These are phyloP conservation scores for Orientallactaga bullata DNA, from an alignment of 2,113 vertebrate genomes.

Conservation along the genomic window DNA sequence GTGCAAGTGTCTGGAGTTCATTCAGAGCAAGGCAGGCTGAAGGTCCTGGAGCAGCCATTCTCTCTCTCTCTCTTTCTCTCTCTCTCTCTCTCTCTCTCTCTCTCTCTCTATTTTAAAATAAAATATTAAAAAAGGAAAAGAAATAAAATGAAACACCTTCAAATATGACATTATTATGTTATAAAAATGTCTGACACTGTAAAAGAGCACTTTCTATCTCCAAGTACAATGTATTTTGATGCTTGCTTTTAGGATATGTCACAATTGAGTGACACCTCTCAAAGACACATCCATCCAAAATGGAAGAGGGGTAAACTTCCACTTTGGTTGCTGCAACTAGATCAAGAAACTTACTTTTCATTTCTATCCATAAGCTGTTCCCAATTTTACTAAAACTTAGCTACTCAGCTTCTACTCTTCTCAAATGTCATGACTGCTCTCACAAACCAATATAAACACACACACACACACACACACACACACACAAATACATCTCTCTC, in stretches of 20 bases:
- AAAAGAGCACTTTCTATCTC: conserved; percentile 4
- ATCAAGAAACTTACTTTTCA: background rate
- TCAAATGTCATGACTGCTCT: background rate
- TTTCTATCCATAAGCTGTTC: background rate
- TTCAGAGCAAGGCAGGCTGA: too few relatives aligned
- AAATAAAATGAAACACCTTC: background rate
- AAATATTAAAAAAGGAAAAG: too few relatives aligned
- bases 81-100: too few relatives aligned
- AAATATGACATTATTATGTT: conserved; percentile 20
- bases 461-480: background rate
- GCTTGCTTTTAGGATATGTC: background rate
- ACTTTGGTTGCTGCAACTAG: fast-evolving
- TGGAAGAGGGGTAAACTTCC: background rate
- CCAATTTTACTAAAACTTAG: background rate
- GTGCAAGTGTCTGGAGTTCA: too few relatives aligned
- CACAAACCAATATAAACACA: background rate
- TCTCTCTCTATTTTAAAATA: too few relatives aligned
- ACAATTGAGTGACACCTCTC: background rate
- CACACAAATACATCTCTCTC: background rate
- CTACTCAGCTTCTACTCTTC: background rate
- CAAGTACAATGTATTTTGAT: conserved; percentile 34
- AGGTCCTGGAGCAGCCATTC: too few relatives aligned
- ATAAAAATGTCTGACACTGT: background rate
- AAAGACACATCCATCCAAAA: background rate
- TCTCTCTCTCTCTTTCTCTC: too few relatives aligned